Base-by-base conservation (phyloP, 2,113 vertebrate genomes). In the Hylia prasina region DNA sequence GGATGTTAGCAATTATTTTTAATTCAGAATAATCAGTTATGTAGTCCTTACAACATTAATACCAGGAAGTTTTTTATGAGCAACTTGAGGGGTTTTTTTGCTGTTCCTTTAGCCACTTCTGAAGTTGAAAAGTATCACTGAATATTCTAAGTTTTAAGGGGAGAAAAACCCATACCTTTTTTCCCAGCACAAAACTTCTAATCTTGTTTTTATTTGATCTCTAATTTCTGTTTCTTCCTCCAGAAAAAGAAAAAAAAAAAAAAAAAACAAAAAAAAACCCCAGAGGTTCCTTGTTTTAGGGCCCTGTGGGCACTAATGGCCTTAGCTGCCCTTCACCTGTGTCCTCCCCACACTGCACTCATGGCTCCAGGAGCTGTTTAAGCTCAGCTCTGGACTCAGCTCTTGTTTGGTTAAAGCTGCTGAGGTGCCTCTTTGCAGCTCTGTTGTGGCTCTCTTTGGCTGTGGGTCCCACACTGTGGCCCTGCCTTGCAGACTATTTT, bases 361-460 rank as follows among this genome's bases (percentile, higher is more conserved):
- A 1, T 17, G 25, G 31, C 2, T 48, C 25, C 63, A 27, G 63
- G 58, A 60, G 39, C 68, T 51, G 1, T 57, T 80, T 77, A 56
- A 72, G 77, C 48, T 69, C 58, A 18, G 53, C 35, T 40, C 69
- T 78, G 65, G 31, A 9, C 4, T 16, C 1, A 3, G 10, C 2
- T 12, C 10, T 3, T 2, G 3, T 39, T 30, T 45, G 61, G 2
- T 48, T 6, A 6, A 2, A 31, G 54, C 3, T 72, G 58, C 5
- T n/a, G 69, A 9, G 3, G 15, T 6, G 31, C 0, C 4, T 31
- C 9, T 31, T 15, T 58, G 37, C 2, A 33, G 54, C 14, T 35
- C n/a, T 0, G 1, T 3, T 2, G 0, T 25, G 37, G 37, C 24
- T 88, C 33, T 40, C 12, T 31, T 27, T 48, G 44, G 10, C 39